Conservation (phyloP, 2,797 vertebrate genomes). For the Smutsia temminckii region DNA sequence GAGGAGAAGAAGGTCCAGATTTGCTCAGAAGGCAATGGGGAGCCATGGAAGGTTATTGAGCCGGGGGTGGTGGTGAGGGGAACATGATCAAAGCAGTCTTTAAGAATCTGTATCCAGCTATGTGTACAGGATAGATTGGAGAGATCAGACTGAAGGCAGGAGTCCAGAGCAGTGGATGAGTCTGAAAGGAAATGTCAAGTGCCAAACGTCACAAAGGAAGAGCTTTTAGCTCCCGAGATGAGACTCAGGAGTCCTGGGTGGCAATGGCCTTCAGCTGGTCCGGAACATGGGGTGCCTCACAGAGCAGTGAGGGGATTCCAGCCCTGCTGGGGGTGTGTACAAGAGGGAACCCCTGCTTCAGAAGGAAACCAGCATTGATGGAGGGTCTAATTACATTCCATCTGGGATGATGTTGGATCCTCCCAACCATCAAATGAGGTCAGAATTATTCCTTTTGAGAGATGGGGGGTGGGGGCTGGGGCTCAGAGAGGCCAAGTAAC, state of each 20-base stretch:
- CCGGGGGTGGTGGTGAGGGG: not conserved
- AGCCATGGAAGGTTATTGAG: not conserved
- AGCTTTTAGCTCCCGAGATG: not conserved
- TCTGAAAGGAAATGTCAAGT: not conserved
- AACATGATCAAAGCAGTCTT: not conserved
- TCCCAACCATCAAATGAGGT: not conserved
- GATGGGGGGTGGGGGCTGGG: not conserved
- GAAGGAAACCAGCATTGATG: not conserved
- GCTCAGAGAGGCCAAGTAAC: slow-evolving; percentile 6
- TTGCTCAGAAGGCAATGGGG: not conserved
- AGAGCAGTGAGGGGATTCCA: not conserved
- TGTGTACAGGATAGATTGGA: not conserved
- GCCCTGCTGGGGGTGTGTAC: not conserved
- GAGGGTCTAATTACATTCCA: not conserved
- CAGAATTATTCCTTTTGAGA: not conserved
- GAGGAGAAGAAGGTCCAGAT: not conserved
- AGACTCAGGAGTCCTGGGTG: not conserved
- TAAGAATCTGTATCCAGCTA: not conserved
- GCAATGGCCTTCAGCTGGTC: not conserved
- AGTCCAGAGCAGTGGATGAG: not conserved
- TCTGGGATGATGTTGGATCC: not conserved
- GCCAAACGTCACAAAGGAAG: not conserved
- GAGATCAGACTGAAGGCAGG: not conserved
- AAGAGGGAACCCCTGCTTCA: not conserved
- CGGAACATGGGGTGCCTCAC: not conserved